A percentile compares a stretch with the other conserved stretches of the same genome.
Conservation (phyloP, 2,888 invertebrate genomes). For the Acanthosepion pharaonis region DNA sequence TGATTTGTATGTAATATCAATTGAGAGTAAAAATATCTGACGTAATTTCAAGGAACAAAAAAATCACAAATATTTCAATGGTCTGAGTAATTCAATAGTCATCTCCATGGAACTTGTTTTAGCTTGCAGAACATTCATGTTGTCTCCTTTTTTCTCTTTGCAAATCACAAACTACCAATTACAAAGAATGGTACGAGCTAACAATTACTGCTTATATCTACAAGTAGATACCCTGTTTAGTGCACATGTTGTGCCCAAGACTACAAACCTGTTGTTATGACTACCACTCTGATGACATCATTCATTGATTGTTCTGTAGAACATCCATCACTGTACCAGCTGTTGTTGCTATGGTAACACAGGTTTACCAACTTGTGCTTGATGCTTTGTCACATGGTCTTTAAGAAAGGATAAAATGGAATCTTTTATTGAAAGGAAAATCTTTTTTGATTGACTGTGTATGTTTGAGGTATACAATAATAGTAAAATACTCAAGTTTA, state of each 20-base stretch:
- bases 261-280: constrained; percentile 13
- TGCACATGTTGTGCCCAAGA: constrained; percentile 10
- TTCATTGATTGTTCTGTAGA: constrained; percentile 12
- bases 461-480: too few species aligned
- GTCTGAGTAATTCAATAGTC: background rate
- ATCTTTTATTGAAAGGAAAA: background rate
- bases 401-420: background rate
- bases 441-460: background rate
- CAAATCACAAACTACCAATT: constrained; percentile 9
- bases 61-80: background rate
- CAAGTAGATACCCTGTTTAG: background rate
- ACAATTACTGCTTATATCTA: constrained; percentile 22
- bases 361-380: background rate
- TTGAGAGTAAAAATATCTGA: background rate
- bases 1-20: background rate
- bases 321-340: background rate
- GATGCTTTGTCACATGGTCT: background rate
- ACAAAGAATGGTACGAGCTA: background rate
- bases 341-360: background rate
- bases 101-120: constrained; percentile 5
- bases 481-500: too few species aligned
- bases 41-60: background rate
- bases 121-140: background rate
- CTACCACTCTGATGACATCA: constrained; percentile 33
- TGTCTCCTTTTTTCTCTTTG: background rate